Evolutionary conservation across 2,113 vertebrate genomes (phyloP).

Genomic region (Todiramphus saurophagus): DNA sequence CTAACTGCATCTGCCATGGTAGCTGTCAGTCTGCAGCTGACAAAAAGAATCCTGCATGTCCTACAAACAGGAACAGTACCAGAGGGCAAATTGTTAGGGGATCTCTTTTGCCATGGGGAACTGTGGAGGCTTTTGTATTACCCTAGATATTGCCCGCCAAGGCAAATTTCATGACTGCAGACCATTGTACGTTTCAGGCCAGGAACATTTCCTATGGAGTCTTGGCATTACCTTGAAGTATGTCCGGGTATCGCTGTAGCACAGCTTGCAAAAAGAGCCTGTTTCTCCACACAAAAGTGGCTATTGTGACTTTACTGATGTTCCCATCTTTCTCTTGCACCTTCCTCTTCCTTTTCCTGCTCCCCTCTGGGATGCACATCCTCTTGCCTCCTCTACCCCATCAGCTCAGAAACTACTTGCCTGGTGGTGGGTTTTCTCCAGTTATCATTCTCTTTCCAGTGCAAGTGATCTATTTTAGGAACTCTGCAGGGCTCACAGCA

Average conservation of each 20-base stretch:
- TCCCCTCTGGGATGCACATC: not conserved
- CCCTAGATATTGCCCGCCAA: not conserved
- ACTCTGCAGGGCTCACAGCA: not conserved
- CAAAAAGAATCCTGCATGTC: not conserved
- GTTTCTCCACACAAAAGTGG: not conserved
- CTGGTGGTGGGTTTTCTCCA: not conserved
- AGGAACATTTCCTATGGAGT: not conserved
- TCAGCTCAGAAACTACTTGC: not conserved
- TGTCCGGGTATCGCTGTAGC: not conserved
- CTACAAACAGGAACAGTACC: not conserved
- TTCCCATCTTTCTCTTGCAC: not conserved
- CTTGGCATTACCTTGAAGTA: not conserved
- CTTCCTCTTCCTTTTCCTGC: not conserved
- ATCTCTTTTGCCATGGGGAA: not conserved
- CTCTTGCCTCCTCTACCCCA: not conserved
- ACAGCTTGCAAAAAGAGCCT: fast-evolving
- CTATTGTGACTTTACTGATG: not conserved
- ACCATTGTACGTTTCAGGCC: not conserved
- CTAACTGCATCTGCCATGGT: not conserved
- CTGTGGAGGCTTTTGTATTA: not conserved
- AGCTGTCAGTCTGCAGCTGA: not conserved
- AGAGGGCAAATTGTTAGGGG: not conserved
- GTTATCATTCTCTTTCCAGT: not conserved
- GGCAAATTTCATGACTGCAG: not conserved
- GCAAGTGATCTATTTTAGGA: not conserved